Percentiles rank a stretch among this genome's conserved stretches.
Conservation (phyloP, 2,797 vertebrate genomes). For the Zalophus californianus region DNA sequence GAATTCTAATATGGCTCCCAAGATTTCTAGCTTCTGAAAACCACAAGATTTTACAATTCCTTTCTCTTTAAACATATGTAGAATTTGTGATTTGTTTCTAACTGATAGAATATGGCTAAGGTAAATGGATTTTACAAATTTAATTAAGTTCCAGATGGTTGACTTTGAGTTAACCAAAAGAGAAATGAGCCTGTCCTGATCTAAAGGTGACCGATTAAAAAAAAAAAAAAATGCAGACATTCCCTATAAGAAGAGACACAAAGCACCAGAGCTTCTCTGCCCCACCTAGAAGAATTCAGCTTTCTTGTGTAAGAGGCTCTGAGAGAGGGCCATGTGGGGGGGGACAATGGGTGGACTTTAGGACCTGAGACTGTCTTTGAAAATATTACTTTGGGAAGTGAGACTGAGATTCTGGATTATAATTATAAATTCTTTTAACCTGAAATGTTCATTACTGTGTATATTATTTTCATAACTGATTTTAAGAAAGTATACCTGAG, state of each 20-base stretch:
- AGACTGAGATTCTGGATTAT: background rate
- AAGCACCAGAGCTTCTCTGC: background rate
- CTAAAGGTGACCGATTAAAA: background rate
- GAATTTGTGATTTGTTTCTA: background rate
- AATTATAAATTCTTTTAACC: background rate
- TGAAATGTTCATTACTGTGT: background rate
- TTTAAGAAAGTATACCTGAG: background rate
- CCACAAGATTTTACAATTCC: background rate
- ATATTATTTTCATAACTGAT: background rate
- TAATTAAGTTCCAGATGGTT: background rate
- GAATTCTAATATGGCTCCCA: background rate
- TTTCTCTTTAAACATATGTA: background rate
- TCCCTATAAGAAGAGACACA: background rate
- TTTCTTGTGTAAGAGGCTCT: background rate
- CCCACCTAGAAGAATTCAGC: background rate
- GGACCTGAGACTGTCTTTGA: background rate
- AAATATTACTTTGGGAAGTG: background rate
- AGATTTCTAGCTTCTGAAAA: background rate
- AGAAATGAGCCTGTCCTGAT: background rate
- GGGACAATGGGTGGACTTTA: too few species aligned
- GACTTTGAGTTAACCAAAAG: background rate
- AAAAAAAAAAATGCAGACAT: background rate
- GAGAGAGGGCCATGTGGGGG: rapidly evolving
- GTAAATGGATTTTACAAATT: background rate
- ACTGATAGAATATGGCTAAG: background rate